These are phyloP conservation scores for Heliothis peltigera DNA, from an alignment of 2,888 invertebrate genomes.

Conservation along the genomic window DNA sequence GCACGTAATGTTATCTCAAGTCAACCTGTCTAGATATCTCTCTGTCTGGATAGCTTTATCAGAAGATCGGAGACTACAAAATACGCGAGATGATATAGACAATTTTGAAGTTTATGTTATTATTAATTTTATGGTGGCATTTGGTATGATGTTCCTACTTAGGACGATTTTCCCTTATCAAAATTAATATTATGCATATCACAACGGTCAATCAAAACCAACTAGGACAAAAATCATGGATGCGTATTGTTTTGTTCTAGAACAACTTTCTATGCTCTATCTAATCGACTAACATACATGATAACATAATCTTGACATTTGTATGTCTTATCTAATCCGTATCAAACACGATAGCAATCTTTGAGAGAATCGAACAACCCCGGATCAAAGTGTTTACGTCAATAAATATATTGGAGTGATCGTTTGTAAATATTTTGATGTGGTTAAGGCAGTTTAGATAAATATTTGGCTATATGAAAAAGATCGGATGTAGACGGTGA, in stretches of 20 bases:
- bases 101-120: no score
- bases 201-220: no score
- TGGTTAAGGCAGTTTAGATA: constrained; percentile 21
- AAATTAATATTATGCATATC: no score
- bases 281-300: background rate
- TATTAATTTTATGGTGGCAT: background rate
- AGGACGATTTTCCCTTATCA: no score
- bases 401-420: constrained; percentile 25
- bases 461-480: constrained; percentile 39
- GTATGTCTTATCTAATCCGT: background rate
- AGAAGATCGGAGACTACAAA: background rate
- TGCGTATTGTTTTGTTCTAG: background rate
- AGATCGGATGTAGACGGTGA: constrained; percentile 34
- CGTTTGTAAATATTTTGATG: constrained; percentile 47
- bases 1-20: constrained; percentile 24
- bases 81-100: background rate
- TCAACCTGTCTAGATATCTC: constrained; percentile 29
- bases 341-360: background rate
- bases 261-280: background rate
- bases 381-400: constrained; percentile 23
- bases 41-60: background rate
- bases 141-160: no score
- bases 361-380: background rate
- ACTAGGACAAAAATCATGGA: no score
- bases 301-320: background rate